Evolutionary conservation across 2,113 vertebrate genomes (phyloP).

Genomic region (Paralichthys olivaceus): DNA sequence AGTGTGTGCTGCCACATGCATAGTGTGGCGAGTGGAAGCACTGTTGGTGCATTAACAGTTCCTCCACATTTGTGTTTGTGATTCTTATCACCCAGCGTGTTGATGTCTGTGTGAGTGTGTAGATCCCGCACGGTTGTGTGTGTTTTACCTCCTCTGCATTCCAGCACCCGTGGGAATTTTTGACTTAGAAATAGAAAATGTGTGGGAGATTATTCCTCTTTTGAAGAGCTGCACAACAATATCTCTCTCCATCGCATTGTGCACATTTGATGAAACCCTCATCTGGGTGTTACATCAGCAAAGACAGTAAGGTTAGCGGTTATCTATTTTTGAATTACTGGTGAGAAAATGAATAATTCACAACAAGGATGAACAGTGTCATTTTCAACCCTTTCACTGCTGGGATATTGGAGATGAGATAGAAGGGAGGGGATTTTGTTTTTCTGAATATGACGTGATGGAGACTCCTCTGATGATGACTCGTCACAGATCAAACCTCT

Average conservation of each 20-base stretch:
- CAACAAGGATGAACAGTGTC: slow-evolving; percentile 40
- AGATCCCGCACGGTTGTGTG: slow-evolving; percentile 39
- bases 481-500: neutral
- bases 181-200: slow-evolving; percentile 72
- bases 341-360: slow-evolving; percentile 64
- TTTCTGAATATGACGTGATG: slow-evolving; percentile 14
- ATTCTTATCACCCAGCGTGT: slow-evolving; percentile 36
- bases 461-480: slow-evolving; percentile 29
- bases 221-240: slow-evolving; percentile 76
- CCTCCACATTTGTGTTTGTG: slow-evolving; percentile 33
- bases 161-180: slow-evolving; percentile 67
- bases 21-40: slow-evolving; percentile 15
- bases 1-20: slow-evolving; percentile 1
- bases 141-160: slow-evolving; percentile 70
- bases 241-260: slow-evolving; percentile 68
- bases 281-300: slow-evolving; percentile 74
- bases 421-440: neutral
- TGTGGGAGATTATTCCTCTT: slow-evolving; percentile 76
- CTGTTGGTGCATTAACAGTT: slow-evolving; percentile 6
- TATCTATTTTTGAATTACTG: slow-evolving; percentile 65
- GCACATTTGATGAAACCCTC: slow-evolving; percentile 73
- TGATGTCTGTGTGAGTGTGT: slow-evolving; percentile 39
- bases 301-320: slow-evolving; percentile 63
- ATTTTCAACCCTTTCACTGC: slow-evolving; percentile 37
- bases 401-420: slow-evolving; percentile 30